A percentile compares a stretch with the other conserved stretches of the same genome.
These are phyloP conservation scores for Microctenopoma lineatum DNA, from an alignment of 2,797 vertebrate genomes.

Conservation along the genomic window DNA sequence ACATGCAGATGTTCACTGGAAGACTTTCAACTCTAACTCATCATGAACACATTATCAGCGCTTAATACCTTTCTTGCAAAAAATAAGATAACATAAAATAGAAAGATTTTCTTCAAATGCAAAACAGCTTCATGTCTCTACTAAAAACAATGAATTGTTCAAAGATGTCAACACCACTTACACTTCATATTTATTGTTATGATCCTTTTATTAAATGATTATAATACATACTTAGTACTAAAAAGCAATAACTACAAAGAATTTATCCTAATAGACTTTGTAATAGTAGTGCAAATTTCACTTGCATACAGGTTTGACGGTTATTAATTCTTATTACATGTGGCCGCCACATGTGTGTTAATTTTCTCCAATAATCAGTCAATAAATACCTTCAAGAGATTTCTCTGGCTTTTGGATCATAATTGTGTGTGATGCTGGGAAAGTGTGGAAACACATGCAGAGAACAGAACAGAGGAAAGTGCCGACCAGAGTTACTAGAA, in stretches of 20 bases:
- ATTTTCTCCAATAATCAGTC: constrained; percentile 27
- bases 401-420: constrained; percentile 24
- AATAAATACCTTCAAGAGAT: constrained; percentile 44
- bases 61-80: constrained; percentile 3
- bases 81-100: neutral
- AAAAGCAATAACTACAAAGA: neutral
- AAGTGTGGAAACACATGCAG: constrained; percentile 36
- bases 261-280: neutral
- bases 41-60: constrained; percentile 19
- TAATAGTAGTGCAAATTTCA: constrained; percentile 6
- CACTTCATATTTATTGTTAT: neutral
- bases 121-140: neutral
- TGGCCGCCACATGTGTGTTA: constrained; percentile 51
- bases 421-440: neutral
- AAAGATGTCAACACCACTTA: neutral
- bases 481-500: constrained; percentile 57
- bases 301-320: constrained; percentile 8
- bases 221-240: neutral
- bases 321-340: constrained; percentile 37
- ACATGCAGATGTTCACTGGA: constrained; percentile 63
- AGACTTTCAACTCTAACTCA: constrained; percentile 31
- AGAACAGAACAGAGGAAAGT: constrained; percentile 31
- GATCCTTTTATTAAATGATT: neutral
- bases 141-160: neutral
- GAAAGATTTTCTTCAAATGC: neutral